Evolutionary conservation across 1,140 invertebrate genomes (phyloP), one percentile per base, ranked within the genome.

Genomic region (Magallana angulata): DNA sequence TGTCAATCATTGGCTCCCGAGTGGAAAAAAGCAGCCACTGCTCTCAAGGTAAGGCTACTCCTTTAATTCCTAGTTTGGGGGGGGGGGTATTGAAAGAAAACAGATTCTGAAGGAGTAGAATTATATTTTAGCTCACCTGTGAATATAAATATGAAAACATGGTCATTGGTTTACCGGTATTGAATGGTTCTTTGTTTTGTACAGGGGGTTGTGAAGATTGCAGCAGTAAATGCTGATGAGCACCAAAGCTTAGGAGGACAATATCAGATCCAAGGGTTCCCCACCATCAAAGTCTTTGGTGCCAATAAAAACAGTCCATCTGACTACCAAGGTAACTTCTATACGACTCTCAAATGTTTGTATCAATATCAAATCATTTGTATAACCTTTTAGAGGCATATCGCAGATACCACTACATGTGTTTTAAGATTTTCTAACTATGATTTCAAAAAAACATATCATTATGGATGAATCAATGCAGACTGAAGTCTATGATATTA

Each of bases 1-100:
- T 99, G 99, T 92, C 98, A 99, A 95, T 98, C 97, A 93, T 95
- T 99, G n/a, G 98, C 97, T 85, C 98, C 98, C 0, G 97, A 98
- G 91, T 99, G 98, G 98, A 97, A 97, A 62, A 97, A 98, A 94
- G 99, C 99, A 30, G 99, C 99, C 56, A 96, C 97, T 81, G 97
- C 98, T 93, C 96, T 99, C 0, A 99, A 99, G 95, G 99, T 98
- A 71, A 48, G 36, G 36, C 36, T 5, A 48, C 5, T 48, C 36
- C 36, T 48, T 5, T 48, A 48, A 48, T 48, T 48, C 36, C 36
- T 48, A 48, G 36, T 48, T 2, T 2, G 36, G 36, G 36, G 36
- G 36, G 36, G 36, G 36, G 36, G 36, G 36, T 4, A 48, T 48
- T 48, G 5, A 48, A 48, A 48, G 3, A 48, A 48, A 48, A 48